Evolutionary conservation across 2,113 vertebrate species (phyloP).

Genomic region (Hydropotes inermis): DNA sequence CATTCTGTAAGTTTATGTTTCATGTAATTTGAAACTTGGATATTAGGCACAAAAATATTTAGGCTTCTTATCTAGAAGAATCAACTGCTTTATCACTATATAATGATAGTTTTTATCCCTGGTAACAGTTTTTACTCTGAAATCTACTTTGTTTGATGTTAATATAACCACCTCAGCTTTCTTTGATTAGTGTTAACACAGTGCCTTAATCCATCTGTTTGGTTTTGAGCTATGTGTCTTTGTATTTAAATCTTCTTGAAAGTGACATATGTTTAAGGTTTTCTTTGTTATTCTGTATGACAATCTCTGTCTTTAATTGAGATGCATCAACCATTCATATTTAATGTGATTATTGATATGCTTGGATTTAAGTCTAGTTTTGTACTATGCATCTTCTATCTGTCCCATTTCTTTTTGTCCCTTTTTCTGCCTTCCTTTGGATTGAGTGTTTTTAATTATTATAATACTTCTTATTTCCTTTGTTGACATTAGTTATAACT

Average conservation of each 20-base stretch:
- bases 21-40: background rate
- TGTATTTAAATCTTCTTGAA: background rate
- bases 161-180: background rate
- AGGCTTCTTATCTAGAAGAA: background rate
- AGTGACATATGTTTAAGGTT: background rate
- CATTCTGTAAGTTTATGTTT: background rate
- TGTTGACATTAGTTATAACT: background rate
- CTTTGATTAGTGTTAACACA: background rate
- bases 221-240: background rate
- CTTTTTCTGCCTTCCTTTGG: background rate
- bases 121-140: background rate
- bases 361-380: background rate
- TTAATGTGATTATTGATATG: background rate
- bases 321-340: background rate
- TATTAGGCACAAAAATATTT: conserved; percentile 13
- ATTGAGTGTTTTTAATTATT: background rate
- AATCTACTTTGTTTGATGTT: background rate
- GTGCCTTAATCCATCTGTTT: background rate
- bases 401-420: background rate
- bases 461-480: background rate
- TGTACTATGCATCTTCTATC: background rate
- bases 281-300: background rate
- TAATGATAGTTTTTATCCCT: background rate
- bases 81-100: background rate
- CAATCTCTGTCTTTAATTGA: background rate